Percentiles rank a stretch among this genome's conserved stretches.
These are phyloP conservation scores for Formicarius rufipectus DNA, from an alignment of 2,113 vertebrate genomes.

Conservation along the genomic window DNA sequence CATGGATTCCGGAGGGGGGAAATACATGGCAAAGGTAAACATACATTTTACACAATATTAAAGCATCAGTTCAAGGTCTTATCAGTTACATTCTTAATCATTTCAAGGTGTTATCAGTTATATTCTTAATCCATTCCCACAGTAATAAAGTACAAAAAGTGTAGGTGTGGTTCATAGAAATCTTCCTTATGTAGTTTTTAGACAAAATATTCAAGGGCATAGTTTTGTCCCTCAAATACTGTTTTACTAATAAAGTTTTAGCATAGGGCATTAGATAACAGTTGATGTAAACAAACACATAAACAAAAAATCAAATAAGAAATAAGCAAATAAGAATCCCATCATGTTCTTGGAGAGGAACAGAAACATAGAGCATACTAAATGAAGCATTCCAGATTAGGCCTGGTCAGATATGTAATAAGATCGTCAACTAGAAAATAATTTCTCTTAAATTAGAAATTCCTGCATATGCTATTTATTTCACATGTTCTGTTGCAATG, in stretches of 20 bases:
- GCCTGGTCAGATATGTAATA: background rate
- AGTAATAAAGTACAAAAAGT: background rate
- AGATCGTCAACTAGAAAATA: background rate
- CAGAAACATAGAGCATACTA: background rate
- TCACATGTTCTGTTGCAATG: background rate
- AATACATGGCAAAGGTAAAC: too few relatives aligned
- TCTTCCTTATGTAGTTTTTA: background rate
- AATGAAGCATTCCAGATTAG: background rate
- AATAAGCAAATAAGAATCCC: background rate
- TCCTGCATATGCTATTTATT: background rate
- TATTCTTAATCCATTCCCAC: too few relatives aligned
- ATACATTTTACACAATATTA: too few relatives aligned
- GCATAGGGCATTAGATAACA: background rate
- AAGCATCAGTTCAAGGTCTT: too few relatives aligned
- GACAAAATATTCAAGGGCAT: background rate
- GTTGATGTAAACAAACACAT: background rate
- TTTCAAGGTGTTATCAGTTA: too few relatives aligned
- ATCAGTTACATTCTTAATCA: too few relatives aligned
- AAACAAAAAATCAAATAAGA: background rate
- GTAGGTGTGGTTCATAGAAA: background rate
- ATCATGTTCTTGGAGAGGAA: background rate
- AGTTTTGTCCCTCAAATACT: background rate
- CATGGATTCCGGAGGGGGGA: too few relatives aligned
- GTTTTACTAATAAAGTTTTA: background rate
- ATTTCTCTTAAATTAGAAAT: background rate